Evolutionary conservation across 2,797 vertebrate species (phyloP).

Genomic region (Myotis findleyi): DNA sequence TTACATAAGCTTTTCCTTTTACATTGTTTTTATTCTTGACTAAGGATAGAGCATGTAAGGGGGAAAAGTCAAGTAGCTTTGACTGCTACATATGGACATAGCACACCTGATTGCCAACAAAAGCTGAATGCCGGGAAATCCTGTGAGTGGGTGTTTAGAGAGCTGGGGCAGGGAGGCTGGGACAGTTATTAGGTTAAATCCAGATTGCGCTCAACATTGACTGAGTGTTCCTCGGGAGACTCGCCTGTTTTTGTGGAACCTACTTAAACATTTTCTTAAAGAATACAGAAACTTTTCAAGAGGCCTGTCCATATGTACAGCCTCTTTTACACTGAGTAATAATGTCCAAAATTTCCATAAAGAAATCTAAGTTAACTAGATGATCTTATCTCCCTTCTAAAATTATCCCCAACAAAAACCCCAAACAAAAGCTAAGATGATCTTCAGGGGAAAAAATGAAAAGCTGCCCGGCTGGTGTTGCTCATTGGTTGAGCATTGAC

Average conservation of each 20-base stretch:
- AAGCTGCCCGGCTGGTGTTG: no score
- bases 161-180: conserved; percentile 1
- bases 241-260: conserved; percentile 21
- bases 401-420: not conserved
- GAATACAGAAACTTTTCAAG: conserved; percentile 16
- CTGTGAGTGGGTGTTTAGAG: conserved; percentile 69
- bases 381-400: not conserved
- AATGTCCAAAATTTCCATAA: not conserved
- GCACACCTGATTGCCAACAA: conserved; percentile 57
- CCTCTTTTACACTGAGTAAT: not conserved
- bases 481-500: no score
- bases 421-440: not conserved
- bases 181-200: not conserved
- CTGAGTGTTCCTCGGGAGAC: conserved; percentile 53
- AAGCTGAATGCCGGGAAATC: conserved; percentile 85
- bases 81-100: not conserved
- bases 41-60: not conserved
- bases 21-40: not conserved
- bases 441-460: not conserved
- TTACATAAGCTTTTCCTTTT: conserved; percentile 4
- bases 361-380: not conserved
- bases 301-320: not conserved
- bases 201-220: conserved; percentile 46
- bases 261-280: conserved; percentile 50
- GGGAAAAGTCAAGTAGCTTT: conserved; percentile 22